Percentiles rank a stretch among this genome's conserved stretches.
phyloP scores from a whole-genome alignment of 1,140 invertebrate genomes.

The Pseudomyrmex sp. region DNA sequence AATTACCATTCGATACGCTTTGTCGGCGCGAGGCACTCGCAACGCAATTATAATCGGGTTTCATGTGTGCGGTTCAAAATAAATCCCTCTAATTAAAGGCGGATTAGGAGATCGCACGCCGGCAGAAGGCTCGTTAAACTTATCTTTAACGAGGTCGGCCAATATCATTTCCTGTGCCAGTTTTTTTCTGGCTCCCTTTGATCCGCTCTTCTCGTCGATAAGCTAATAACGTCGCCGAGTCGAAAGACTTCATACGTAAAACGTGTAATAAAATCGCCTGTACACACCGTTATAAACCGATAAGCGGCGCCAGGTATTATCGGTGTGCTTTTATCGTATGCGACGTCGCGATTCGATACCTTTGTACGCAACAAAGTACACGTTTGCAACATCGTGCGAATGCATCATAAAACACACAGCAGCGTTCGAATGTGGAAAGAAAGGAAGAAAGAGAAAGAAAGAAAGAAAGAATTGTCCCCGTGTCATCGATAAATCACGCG shows the following conservation, averaged over 20 bases:
- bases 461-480: not conserved
- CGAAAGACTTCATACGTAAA: slow-evolving; percentile 63
- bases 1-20: slow-evolving; percentile 49
- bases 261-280: slow-evolving; percentile 54
- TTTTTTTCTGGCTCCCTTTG: slow-evolving; percentile 61
- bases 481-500: slow-evolving; percentile 43
- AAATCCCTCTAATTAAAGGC: slow-evolving; percentile 67
- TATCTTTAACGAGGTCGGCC: slow-evolving; percentile 66
- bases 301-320: slow-evolving; percentile 28
- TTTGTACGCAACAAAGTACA: slow-evolving; percentile 47
- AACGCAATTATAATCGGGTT: slow-evolving; percentile 47
- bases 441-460: too few relatives aligned
- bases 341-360: slow-evolving; percentile 46
- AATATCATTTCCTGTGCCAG: slow-evolving; percentile 35
- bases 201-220: slow-evolving; percentile 66
- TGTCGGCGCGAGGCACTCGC: slow-evolving; percentile 48
- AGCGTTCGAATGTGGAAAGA: not conserved
- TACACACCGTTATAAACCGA: slow-evolving; percentile 45
- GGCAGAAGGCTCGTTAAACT: slow-evolving; percentile 58
- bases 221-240: slow-evolving; percentile 69
- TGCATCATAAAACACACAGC: slow-evolving; percentile 36
- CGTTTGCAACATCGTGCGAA: slow-evolving; percentile 45
- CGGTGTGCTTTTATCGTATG: slow-evolving; percentile 40
- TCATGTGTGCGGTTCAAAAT: slow-evolving; percentile 46
- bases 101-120: slow-evolving; percentile 36